Base-by-base conservation (phyloP, 2,113 vertebrate species). In the Pygoscelis antarcticus region DNA sequence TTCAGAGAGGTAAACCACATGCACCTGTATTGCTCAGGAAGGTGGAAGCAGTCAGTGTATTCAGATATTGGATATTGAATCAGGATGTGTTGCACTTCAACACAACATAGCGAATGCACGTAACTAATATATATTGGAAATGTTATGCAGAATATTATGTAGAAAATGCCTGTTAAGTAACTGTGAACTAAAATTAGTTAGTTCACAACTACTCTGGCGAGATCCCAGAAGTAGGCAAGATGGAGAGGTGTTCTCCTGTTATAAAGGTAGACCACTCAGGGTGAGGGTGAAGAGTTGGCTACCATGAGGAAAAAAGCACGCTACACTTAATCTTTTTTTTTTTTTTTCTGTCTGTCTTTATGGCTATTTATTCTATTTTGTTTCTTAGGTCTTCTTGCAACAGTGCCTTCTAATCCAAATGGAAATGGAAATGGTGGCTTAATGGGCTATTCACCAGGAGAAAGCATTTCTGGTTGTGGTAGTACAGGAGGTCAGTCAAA, bases 371-470 rank as follows among this genome's bases (percentile, higher is more conserved):
- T 93, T 89, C 46, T 97, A 26, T n/a, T 72, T 76, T 30, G 15
- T 20, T 92, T 23, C 32, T 66, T 96, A 99, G 99, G 99, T 69
- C 98, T 99, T 96, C 98, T 99, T 95, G 99, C 99, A 92, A 98
- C 99, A 70, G 99, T 99, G 95, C 99, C 99, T 96, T 98, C 98
- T 91, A 99, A 99, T 92, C 97, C 98, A 76, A 98, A 83, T 95
- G 97, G 97, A 81, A 98, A 98, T 46, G 97, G 98, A 44, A 98
- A 98, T 88, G 98, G 98, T 96, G 98, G 98, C 66, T 94, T 98
- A 82, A 97, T 98, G 96, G 97, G 96, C 58, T 98, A 97, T 90
- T 97, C 98, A 65, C 94, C 98, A 69, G 98, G 98, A 84, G 98
- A 99, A 79, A 72, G 86, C 86, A 76, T 94, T 83, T 97, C 98